Conservation (phyloP, 2,797 vertebrate genomes). For the Pseudochirops corinnae region DNA sequence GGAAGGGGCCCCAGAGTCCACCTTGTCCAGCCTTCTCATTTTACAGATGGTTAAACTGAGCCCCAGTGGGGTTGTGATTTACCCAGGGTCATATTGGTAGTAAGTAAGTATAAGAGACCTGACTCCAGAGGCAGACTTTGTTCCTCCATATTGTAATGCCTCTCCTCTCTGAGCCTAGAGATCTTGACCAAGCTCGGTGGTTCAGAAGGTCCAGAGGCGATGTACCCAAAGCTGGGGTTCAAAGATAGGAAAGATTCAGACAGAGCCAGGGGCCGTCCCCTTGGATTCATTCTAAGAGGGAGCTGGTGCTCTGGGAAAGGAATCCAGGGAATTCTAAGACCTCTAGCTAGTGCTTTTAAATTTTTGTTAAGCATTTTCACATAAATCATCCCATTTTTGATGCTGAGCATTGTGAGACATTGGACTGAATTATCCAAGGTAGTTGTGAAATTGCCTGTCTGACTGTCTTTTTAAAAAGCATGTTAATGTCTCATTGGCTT, state of each 20-base stretch:
- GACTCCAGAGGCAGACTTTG: not conserved
- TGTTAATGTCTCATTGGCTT: constrained; percentile 25
- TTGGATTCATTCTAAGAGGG: not conserved
- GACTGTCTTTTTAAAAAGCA: constrained; percentile 39
- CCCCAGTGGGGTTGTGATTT: not conserved
- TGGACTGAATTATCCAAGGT: constrained; percentile 46
- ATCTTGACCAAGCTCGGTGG: not conserved
- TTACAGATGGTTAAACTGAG: not conserved
- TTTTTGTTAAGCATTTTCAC: constrained; percentile 52
- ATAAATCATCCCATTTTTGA: constrained; percentile 51
- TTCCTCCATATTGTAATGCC: not conserved
- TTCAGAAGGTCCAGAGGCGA: not conserved
- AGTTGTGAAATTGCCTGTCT: not conserved
- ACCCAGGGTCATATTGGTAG: not conserved
- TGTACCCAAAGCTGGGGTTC: not conserved
- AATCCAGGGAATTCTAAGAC: not conserved
- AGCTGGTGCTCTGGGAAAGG: not conserved
- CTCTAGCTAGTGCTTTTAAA: constrained; percentile 3
- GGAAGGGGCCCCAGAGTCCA: not conserved
- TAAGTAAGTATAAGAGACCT: not conserved
- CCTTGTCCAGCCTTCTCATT: not conserved
- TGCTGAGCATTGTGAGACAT: constrained; percentile 18
- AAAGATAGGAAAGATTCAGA: not conserved
- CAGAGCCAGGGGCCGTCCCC: not conserved
- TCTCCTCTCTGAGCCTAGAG: not conserved